Base-by-base conservation (phyloP, 2,797 vertebrate genomes). In the Epinephelus awoara region DNA sequence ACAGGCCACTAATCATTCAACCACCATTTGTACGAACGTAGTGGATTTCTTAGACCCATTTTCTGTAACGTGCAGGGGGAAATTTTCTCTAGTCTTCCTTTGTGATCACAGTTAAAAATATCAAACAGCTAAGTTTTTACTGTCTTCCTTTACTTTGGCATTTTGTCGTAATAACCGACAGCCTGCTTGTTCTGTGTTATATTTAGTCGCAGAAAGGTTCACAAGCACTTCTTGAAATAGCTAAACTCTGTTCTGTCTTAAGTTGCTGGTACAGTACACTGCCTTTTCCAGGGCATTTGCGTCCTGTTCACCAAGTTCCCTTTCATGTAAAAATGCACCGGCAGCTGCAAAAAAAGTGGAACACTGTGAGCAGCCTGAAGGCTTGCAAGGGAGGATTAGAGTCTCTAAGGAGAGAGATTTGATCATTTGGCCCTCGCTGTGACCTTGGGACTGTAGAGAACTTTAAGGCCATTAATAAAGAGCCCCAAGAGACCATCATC, bases 171-270 rank as follows among this genome's bases (percentile, higher is more conserved):
- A 58, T 62, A 63, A 27, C 14, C 8, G 13, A 42, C 42, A 51
- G 38, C 51, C 52, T 57, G 18, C 59, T 17, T 38, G 46, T 55
- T 18, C 23, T 40, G 7, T 49, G 49, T 42, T 71, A 51, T 61
- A 40, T 82, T 76, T 62, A 67, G 65, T 62, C 12, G 34, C 55
- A 69, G 15, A 56, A 46, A 38, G 44, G 63, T 67, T 79, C 2
- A 23, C 38, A 55, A 74, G 51, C 62, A 15, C 51, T 40, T 19
- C 61, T 77, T 76, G 51, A 68, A 75, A 75, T 57, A 70, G 34
- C 51, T 63, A 27, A 66, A 67, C 76, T 61, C 61, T 51, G 59
- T 46, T 80, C 55, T 67, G 56, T 68, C 59, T 58, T 19, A 40
- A 71, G 54, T 67, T 56, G 59, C 40, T 4, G 51, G 25, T 34